Base-by-base conservation (phyloP, 2,113 vertebrate genomes). In the Neoarius graeffei region DNA sequence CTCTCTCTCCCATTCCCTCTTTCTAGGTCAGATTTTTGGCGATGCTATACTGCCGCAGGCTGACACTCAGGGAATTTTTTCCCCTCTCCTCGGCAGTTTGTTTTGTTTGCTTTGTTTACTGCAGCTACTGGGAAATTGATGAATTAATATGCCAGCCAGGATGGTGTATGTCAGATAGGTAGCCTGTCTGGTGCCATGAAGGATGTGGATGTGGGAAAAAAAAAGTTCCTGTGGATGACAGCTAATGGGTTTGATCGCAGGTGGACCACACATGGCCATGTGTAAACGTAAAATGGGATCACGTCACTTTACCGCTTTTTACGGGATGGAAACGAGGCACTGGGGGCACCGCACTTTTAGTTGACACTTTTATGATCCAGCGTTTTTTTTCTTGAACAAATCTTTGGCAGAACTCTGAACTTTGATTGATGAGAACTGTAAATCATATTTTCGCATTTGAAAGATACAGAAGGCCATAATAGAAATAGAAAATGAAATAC, bases 51-150 rank as follows among this genome's bases (percentile, higher is more conserved):
- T 74, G 90, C 90, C 64, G 66, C 64, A 60, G 89, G 91, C 91
- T 91, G 89, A 92, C 86, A 92, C 74, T 69, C 83, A 84, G 74
- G 81, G 69, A 42, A 67, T 93, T 88, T 90, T 93, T 90, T 90
- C 80, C 14, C 8, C 23, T 87, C 48, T 25, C 52, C 30, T 71
- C 66, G 7, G 64, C 88, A 92, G 89, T 77, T 81, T 89, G 64
- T 90, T 81, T 84, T 86, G 79, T 89, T 91, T 91, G n/a, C 89
- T 91, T 87, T 90, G 85, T 59, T 86, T 79, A 85, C 25, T n/a
- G 30, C 59, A 35, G 79, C 57, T 42, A 57, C 76, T 71, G 56
- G 64, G 76, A 71, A 73, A 67, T 59, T 77, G 79, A 62, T 90
- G 77, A 84, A 89, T 90, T 89, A 87, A 77, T 73, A 89, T 85